Evolutionary conservation across 53 echinoderm and acorn worm genomes (phyloP), one percentile per base, ranked within the genome.

Genomic region (Actinopyga echinites): DNA sequence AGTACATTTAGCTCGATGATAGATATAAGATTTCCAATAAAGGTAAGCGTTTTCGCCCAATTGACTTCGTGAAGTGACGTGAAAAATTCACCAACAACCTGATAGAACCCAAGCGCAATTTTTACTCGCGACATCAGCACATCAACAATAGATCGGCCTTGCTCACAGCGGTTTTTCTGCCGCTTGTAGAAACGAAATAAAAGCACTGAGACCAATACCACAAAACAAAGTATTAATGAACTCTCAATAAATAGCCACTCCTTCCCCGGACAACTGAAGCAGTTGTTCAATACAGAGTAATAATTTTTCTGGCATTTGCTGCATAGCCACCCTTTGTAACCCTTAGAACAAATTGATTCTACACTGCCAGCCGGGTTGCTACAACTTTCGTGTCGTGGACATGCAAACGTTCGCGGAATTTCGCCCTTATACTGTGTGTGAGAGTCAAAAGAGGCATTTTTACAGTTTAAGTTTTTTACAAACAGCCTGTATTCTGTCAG

Each of bases 251-350:
- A 20, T 8, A 79, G 38, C 19, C 35, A 28, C 8, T 20, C 35
- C 22, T 22, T 15, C 0, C 8, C 32, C 19, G 80, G 80, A 24
- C 80, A 79, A 9, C 33, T 32, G 2, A 58, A 30, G 30, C 79
- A 79, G 21, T 21, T 19, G 38, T 24, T 59, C 1, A 58, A 26
- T 25, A 79, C 36, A 8, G 57, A 60, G 31, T 79, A 79, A 25
- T 57, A 79, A 2, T 34, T 34, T 33, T 21, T 6, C 5, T 79
- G 36, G 35, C 79, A 79, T 0, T 58, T 60, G 25, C 57, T 58
- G 31, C 79, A 79, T 6, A 79, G 33, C 79, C 58, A 79, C 31
- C 79, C 79, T 3, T 13, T 79, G 13, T 79, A 79, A 5, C 79
- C 79, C 8, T 20, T 9, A 20, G 34, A 34, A 36, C 79, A 79